Percentiles rank a stretch among this genome's conserved stretches.
Conservation (phyloP, 2,113 vertebrate species). For the Laterallus jamaicensis region DNA sequence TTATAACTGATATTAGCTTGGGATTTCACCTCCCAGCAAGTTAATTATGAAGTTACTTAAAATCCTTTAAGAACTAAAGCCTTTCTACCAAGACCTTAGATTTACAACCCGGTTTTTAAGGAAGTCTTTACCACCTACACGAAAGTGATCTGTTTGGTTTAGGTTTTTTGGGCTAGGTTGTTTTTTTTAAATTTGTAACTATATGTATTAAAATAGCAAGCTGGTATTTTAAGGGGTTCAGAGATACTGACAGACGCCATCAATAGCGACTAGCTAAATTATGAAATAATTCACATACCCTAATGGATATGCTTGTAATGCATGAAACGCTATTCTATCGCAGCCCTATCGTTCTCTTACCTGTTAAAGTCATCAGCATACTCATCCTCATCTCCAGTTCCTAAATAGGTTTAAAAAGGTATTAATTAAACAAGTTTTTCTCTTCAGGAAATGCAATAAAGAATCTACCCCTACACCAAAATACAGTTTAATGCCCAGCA, state of each 20-base stretch:
- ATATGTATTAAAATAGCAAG: background rate
- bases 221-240: background rate
- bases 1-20: background rate
- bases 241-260: background rate
- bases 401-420: slow-evolving; percentile 45
- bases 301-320: background rate
- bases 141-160: background rate
- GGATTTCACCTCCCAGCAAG: background rate
- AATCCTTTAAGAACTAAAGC: background rate
- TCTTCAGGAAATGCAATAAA: background rate
- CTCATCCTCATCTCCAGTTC: slow-evolving; percentile 85
- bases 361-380: slow-evolving; percentile 95
- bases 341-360: slow-evolving; percentile 66
- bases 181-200: background rate
- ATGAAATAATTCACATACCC: background rate
- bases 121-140: background rate
- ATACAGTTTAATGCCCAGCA: background rate
- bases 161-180: no score
- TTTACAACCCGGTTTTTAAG: background rate
- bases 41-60: background rate
- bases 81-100: background rate
- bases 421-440: background rate
- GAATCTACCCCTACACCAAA: background rate
- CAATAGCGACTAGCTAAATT: background rate
- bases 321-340: background rate